Conservation (phyloP, 2,888 invertebrate species). For the Lochmaea capreae region DNA sequence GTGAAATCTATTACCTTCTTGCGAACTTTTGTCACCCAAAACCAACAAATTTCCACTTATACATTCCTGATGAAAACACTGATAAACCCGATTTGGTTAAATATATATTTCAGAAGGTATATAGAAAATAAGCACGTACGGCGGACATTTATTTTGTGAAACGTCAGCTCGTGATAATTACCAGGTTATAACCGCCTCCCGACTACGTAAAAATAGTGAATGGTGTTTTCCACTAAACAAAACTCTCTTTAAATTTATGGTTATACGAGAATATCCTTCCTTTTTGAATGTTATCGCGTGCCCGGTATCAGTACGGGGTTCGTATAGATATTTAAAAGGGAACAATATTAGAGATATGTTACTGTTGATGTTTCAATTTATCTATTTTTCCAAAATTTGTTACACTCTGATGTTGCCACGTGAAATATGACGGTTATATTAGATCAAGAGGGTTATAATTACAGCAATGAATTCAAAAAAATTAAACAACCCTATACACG, state of each 20-base stretch:
- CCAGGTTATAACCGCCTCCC: constrained; percentile 37
- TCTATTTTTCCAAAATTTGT: too few species aligned
- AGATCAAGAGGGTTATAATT: too few species aligned
- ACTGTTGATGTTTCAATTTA: constrained; percentile 8
- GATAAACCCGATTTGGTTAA: constrained; percentile 21
- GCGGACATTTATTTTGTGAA: constrained; percentile 42
- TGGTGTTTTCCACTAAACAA: constrained; percentile 37
- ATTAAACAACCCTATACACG: too few species aligned
- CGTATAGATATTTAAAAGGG: not conserved
- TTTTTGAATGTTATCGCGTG: constrained; percentile 46
- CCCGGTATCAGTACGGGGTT: constrained; percentile 28
- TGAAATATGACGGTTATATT: too few species aligned
- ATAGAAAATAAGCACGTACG: constrained; percentile 47
- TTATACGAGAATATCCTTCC: constrained; percentile 41
- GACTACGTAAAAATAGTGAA: constrained; percentile 40
- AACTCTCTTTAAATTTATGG: constrained; percentile 43
- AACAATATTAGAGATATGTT: not conserved
- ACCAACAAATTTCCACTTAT: constrained; percentile 10
- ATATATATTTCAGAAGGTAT: constrained; percentile 40
- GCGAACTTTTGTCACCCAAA: constrained; percentile 1
- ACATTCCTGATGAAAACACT: constrained; percentile 29
- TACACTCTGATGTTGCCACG: too few species aligned
- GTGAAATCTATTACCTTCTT: not conserved
- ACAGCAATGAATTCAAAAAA: too few species aligned
- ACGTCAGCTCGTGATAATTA: constrained; percentile 46